These are phyloP conservation scores for Drosophila robusta DNA, from an alignment of 2,888 invertebrate genomes.

Conservation along the genomic window DNA sequence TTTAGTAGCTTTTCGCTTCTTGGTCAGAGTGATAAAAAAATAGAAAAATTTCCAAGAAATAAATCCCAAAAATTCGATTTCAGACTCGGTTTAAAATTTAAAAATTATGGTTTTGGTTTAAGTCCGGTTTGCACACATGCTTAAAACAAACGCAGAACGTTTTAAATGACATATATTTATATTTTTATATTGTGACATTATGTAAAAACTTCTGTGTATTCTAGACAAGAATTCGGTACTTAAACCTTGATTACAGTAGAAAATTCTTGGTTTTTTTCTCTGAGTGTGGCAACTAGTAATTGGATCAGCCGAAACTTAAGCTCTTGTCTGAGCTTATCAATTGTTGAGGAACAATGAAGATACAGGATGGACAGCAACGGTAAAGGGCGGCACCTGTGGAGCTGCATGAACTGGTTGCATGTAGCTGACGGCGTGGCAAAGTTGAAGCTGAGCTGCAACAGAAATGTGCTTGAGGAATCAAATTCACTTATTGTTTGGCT, in stretches of 20 bases:
- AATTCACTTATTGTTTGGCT: conserved; percentile 8
- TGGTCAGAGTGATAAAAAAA: too few relatives aligned
- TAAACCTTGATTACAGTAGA: not conserved
- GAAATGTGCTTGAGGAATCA: conserved; percentile 23
- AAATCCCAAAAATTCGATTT: too few relatives aligned
- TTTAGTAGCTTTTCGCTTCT: too few relatives aligned
- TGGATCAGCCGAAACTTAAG: conserved; percentile 14
- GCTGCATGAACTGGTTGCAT: conserved; percentile 9
- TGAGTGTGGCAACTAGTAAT: not conserved
- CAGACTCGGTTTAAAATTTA: too few relatives aligned
- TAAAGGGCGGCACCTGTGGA: conserved; percentile 2
- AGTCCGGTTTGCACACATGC: too few relatives aligned
- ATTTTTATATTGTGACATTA: too few relatives aligned
- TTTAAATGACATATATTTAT: too few relatives aligned
- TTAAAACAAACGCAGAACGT: too few relatives aligned
- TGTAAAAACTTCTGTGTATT: too few relatives aligned
- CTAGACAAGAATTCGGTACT: too few relatives aligned
- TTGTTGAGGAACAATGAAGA: not conserved
- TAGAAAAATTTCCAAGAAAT: too few relatives aligned
- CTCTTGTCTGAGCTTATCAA: not conserved
- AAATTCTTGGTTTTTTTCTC: not conserved
- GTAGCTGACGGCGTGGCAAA: conserved; percentile 5
- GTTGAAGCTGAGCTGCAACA: conserved; percentile 3
- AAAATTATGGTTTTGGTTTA: too few relatives aligned
- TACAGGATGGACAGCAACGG: conserved; percentile 4